phyloP scores from a whole-genome alignment of 2,888 invertebrate genomes.

The Xylota segnis region DNA sequence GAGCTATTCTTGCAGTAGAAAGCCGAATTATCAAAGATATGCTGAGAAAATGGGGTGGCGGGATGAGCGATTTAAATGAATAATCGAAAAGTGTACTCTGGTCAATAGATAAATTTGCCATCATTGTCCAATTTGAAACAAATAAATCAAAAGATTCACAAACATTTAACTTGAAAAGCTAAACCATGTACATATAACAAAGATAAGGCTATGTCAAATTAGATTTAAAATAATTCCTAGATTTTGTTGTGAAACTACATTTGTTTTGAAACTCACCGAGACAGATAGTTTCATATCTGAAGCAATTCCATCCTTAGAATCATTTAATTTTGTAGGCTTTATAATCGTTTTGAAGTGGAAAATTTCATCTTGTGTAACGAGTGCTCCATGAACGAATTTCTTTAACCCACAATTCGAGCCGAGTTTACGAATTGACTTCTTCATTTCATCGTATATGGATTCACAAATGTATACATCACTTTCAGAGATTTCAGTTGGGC shows the following conservation, averaged over 20 bases:
- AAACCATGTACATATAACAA: no score
- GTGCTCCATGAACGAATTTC: constrained; percentile 92
- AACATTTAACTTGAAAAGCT: no score
- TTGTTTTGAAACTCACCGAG: constrained; percentile 30
- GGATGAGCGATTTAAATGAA: no score
- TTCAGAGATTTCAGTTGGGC: constrained; percentile 97
- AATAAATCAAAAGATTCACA: no score
- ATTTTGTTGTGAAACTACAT: not conserved
- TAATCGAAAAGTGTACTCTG: no score
- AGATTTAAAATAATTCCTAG: no score
- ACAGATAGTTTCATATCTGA: constrained; percentile 42
- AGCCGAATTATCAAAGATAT: no score
- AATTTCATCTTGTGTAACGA: constrained; percentile 96
- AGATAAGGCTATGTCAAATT: no score
- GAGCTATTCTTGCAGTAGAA: no score
- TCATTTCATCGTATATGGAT: constrained; percentile 95
- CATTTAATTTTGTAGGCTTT: constrained; percentile 85
- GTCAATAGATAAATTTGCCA: no score
- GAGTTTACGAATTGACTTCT: constrained; percentile 89
- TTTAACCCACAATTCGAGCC: constrained; percentile 89
- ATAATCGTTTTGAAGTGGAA: constrained; percentile 90
- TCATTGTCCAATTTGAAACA: no score
- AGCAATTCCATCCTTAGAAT: constrained; percentile 32
- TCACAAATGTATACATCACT: constrained; percentile 97
- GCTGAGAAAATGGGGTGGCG: no score